Conservation (phyloP, 2,113 vertebrate genomes). For the Barnardius zonarius region DNA sequence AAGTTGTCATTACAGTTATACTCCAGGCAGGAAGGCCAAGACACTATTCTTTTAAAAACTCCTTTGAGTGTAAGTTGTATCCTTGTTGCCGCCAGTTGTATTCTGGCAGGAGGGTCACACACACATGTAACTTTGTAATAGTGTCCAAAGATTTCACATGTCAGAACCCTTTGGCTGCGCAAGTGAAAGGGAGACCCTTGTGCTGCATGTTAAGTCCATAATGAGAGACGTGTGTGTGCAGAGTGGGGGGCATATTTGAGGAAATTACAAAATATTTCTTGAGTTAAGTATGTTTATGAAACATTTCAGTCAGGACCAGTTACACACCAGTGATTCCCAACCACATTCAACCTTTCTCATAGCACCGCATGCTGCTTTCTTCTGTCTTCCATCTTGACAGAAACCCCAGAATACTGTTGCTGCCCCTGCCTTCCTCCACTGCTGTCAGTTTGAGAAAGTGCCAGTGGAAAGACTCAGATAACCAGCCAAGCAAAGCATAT, state of each 20-base stretch:
- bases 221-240: neutral
- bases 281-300: slow-evolving; percentile 28
- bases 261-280: slow-evolving; percentile 37
- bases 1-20: neutral
- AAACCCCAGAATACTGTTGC: neutral
- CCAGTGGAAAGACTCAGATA: slow-evolving; percentile 34
- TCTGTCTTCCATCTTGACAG: neutral
- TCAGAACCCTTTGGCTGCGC: neutral
- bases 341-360: neutral
- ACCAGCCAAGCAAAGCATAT: slow-evolving; percentile 34
- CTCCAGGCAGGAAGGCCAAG: neutral
- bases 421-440: neutral
- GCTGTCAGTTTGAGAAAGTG: slow-evolving; percentile 14
- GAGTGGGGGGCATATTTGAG: neutral
- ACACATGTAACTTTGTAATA: neutral
- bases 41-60: neutral
- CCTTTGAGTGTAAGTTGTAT: neutral
- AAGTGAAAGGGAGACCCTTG: neutral
- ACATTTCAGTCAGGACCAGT: neutral
- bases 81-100: neutral
- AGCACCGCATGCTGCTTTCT: neutral
- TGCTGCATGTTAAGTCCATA: neutral
- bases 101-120: neutral
- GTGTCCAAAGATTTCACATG: neutral
- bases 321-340: neutral